Evolutionary conservation across 2,888 invertebrate genomes (phyloP).

Genomic region (Tanypteryx hageni): DNA sequence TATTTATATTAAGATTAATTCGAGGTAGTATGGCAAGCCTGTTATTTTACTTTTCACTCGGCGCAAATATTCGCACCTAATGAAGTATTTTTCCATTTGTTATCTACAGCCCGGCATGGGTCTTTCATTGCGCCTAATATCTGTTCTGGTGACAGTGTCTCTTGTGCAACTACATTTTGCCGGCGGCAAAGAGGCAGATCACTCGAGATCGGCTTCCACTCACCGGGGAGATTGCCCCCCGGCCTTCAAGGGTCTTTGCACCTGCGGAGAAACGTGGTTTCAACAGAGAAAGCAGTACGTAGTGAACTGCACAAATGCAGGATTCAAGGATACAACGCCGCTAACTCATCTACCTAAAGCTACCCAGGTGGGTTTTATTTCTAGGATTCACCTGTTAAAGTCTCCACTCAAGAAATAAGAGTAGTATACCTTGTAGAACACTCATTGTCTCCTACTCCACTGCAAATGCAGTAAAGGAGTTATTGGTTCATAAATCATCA

Average conservation of each 20-base stretch:
- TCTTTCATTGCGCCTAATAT: background rate
- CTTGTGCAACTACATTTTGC: background rate
- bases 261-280: constrained; percentile 78
- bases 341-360: constrained; percentile 81
- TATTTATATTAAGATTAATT: too few relatives aligned
- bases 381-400: background rate
- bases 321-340: constrained; percentile 79
- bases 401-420: background rate
- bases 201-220: background rate
- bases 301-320: constrained; percentile 84
- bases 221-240: constrained; percentile 43
- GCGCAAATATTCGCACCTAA: too few relatives aligned
- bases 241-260: constrained; percentile 74
- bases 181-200: constrained; percentile 34
- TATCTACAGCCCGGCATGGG: background rate
- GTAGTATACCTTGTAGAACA: too few relatives aligned
- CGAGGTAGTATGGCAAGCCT: too few relatives aligned
- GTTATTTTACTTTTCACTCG: too few relatives aligned
- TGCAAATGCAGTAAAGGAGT: too few relatives aligned
- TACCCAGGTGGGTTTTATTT: constrained; percentile 76
- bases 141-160: background rate
- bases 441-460: too few relatives aligned
- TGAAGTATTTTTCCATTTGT: background rate
- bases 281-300: constrained; percentile 77
- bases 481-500: too few relatives aligned